phyloP scores from a whole-genome alignment of 2,113 vertebrate genomes.

The Caloenas nicobarica region DNA sequence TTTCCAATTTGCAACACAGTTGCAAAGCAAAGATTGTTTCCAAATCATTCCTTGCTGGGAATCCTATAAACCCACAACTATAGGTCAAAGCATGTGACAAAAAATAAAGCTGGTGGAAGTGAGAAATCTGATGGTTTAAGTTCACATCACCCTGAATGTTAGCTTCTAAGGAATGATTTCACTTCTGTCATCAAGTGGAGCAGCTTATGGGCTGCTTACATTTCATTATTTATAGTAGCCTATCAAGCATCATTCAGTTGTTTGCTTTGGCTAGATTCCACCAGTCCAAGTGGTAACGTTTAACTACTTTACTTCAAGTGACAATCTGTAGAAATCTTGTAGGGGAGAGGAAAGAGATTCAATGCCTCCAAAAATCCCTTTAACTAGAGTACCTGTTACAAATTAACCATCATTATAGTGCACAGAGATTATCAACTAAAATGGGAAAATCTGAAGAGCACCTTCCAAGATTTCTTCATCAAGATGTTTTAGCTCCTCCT shows the following conservation, averaged over 20 bases:
- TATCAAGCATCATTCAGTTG: slow-evolving; percentile 20
- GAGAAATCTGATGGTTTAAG: background rate
- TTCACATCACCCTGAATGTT: background rate
- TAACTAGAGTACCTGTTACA: slow-evolving; percentile 27
- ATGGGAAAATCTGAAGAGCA: slow-evolving; percentile 45
- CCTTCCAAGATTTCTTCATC: slow-evolving; percentile 89
- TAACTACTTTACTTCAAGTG: slow-evolving; percentile 1
- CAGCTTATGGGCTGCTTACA: slow-evolving; percentile 9
- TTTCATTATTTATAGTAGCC: slow-evolving; percentile 34
- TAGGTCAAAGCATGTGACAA: background rate
- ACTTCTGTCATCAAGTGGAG: background rate
- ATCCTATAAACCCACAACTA: background rate
- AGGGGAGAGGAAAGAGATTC: background rate
- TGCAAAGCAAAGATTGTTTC: background rate
- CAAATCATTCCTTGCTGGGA: background rate
- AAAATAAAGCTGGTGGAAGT: background rate
- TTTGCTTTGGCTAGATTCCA: slow-evolving; percentile 43
- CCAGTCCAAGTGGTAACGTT: background rate
- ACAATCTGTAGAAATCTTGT: background rate
- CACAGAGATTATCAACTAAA: background rate
- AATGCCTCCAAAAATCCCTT: background rate
- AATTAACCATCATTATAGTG: slow-evolving; percentile 21
- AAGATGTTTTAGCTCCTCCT: slow-evolving; percentile 84
- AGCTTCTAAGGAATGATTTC: background rate
- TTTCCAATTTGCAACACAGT: background rate